These are phyloP conservation scores for Zophobas atratus DNA, from an alignment of 1,140 invertebrate genomes.

Conservation along the genomic window DNA sequence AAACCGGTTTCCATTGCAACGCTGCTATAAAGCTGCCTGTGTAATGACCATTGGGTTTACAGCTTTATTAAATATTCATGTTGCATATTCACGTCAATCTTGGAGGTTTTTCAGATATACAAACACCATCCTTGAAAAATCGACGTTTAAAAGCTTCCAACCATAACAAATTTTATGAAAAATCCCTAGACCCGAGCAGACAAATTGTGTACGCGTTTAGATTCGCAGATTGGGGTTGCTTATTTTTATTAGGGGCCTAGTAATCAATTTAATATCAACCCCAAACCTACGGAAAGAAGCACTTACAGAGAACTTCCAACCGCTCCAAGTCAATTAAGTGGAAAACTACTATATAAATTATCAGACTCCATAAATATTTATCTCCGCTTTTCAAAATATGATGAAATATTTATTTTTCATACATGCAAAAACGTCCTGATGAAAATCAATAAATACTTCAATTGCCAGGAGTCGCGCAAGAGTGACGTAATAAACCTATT, in stretches of 20 bases:
- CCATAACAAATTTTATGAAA: slow-evolving; percentile 15
- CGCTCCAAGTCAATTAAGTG: slow-evolving; percentile 12
- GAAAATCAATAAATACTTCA: slow-evolving; percentile 6
- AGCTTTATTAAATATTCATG: slow-evolving; percentile 35
- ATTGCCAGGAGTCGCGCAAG: slow-evolving; percentile 9
- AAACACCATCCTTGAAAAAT: slow-evolving; percentile 23
- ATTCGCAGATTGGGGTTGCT: slow-evolving; percentile 22
- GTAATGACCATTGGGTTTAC: slow-evolving; percentile 28
- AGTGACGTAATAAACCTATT: slow-evolving; percentile 21
- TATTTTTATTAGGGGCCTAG: slow-evolving; percentile 29
- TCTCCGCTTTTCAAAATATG: slow-evolving; percentile 12
- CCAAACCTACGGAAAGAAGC: slow-evolving; percentile 4
- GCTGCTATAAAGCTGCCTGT: slow-evolving; percentile 19
- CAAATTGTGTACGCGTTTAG: slow-evolving; percentile 37
- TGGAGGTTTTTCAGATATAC: neutral
- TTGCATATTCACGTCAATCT: slow-evolving; percentile 27
- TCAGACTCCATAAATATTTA: slow-evolving; percentile 21
- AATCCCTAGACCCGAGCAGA: slow-evolving; percentile 20
- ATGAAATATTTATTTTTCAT: slow-evolving; percentile 28
- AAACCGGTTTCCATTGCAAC: slow-evolving; percentile 34
- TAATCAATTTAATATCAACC: slow-evolving; percentile 26
- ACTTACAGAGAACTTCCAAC: slow-evolving; percentile 8
- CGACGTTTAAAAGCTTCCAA: slow-evolving; percentile 20
- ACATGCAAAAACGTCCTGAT: neutral
- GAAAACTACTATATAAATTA: slow-evolving; percentile 25